Base-by-base conservation (phyloP, 2,113 vertebrate species). In the Erythrocercus mccallii region DNA sequence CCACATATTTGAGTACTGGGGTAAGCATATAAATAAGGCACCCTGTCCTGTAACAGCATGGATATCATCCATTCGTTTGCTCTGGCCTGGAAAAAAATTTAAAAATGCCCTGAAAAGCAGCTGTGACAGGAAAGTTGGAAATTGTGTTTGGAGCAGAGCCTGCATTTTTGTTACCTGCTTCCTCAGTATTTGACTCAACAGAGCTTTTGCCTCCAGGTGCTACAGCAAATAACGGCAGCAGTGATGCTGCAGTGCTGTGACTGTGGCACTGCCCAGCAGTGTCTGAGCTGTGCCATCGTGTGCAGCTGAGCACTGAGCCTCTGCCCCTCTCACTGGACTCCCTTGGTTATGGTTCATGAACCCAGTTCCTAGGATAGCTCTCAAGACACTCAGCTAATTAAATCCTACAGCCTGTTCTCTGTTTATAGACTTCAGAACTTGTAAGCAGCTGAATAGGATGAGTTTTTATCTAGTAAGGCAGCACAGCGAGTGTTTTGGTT, bases 251-350 rank as follows among this genome's bases (percentile, higher is more conserved):
- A 54, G 13, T 3, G 31, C 50, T 18, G 61, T 33, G 48, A 2
- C 60, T 5, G 30, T 1, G 60, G 68, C 77, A 28, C 23, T 58
- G 44, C 33, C 33, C 77, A 45, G 42, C 68, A 37, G 15, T 50
- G 86, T 12, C 44, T 0, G 0, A 24, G 60, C 53, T 83, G 45
- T 8, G 3, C 25, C 6, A 16, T 4, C 5, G 1, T 12, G 30
- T 11, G 35, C 2, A 4, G 73, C 12, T 11, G 31, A 71, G 51
- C 69, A 11, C n/a, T 8, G 9, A 84, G 35, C 60, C 71, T 28
- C 88, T 61, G 78, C 24, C 37, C 9, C 48, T 38, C 72, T 27
- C 30, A 1, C 38, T 9, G 19, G 5, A 11, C 9, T 72, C 7
- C 0, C 31, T 21, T 33, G 44, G 57, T 77, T 58, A 65, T 42